phyloP scores from a whole-genome alignment of 2,797 vertebrate genomes.

The Jordanella pulchra region DNA sequence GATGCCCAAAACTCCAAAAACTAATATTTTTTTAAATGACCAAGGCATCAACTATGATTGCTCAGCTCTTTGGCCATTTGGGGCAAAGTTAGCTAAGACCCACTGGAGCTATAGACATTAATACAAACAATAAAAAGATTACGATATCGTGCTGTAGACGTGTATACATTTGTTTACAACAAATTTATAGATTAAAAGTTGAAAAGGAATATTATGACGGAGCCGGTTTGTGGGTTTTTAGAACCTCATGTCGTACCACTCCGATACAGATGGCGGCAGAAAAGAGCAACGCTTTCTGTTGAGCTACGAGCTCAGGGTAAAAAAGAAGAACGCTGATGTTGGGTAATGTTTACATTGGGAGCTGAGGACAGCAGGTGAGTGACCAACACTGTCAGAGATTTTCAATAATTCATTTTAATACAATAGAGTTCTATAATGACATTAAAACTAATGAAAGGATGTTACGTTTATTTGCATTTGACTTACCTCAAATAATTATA shows the following conservation, averaged over 20 bases:
- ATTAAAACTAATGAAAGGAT: not conserved
- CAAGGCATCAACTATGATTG: too few species aligned
- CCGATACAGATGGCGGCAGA: slow-evolving; percentile 27
- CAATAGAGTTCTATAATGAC: not conserved
- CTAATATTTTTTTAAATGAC: too few species aligned
- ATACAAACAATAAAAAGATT: too few species aligned
- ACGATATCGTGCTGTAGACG: too few species aligned
- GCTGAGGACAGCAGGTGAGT: not conserved
- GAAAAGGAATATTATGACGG: too few species aligned
- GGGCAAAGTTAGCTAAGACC: too few species aligned
- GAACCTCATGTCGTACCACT: not conserved
- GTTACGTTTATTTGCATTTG: not conserved
- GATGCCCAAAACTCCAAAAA: too few species aligned
- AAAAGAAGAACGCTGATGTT: slow-evolving; percentile 14
- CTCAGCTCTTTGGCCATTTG: too few species aligned
- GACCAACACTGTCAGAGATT: not conserved
- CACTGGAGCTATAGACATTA: too few species aligned
- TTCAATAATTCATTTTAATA: not conserved
- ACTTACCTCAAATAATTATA: not conserved
- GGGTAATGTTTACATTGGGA: not conserved
- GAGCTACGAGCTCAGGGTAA: fast-evolving
- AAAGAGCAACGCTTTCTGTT: fast-evolving
- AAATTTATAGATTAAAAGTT: too few species aligned
- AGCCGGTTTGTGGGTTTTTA: not conserved
- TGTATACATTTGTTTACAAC: too few species aligned